phyloP scores from a whole-genome alignment of 2,888 invertebrate species.

The Linnaemya tessellans region DNA sequence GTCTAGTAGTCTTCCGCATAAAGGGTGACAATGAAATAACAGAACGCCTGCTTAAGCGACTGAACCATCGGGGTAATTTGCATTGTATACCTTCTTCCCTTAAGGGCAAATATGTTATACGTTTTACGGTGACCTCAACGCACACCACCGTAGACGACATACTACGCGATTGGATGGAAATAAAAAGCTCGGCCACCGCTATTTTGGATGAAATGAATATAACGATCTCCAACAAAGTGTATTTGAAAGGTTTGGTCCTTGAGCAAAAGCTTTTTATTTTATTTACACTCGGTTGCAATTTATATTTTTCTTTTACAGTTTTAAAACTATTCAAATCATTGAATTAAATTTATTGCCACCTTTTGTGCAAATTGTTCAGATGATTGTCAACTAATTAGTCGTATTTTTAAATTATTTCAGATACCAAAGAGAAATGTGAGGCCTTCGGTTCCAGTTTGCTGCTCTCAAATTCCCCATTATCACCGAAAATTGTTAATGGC shows the following conservation, averaged over 20 bases:
- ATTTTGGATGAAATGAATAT: slow-evolving; percentile 87
- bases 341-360: no score
- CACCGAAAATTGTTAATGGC: slow-evolving; percentile 97
- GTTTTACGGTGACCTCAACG: slow-evolving; percentile 96
- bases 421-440: slow-evolving; percentile 92
- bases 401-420: slow-evolving; percentile 81
- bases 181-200: slow-evolving; percentile 88
- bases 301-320: no score
- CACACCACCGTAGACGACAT: slow-evolving; percentile 91
- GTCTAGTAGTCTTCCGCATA: slow-evolving; percentile 95
- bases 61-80: slow-evolving; percentile 93
- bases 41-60: slow-evolving; percentile 92
- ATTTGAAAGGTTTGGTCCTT: slow-evolving; percentile 87
- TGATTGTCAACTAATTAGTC: not conserved
- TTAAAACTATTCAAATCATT: no score
- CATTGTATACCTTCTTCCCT: slow-evolving; percentile 98
- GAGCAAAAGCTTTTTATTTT: no score
- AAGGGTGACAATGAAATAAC: slow-evolving; percentile 94
- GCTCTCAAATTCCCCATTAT: slow-evolving; percentile 97
- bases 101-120: slow-evolving; percentile 94
- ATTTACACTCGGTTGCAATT: no score
- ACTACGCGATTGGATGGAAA: slow-evolving; percentile 93
- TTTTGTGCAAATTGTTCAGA: not conserved
- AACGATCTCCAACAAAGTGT: slow-evolving; percentile 86
- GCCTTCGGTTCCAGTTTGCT: slow-evolving; percentile 96